Percentiles rank a stretch among this genome's conserved stretches.
phyloP scores from a whole-genome alignment of 2,113 vertebrate species.

The Onychostruthus taczanowskii region DNA sequence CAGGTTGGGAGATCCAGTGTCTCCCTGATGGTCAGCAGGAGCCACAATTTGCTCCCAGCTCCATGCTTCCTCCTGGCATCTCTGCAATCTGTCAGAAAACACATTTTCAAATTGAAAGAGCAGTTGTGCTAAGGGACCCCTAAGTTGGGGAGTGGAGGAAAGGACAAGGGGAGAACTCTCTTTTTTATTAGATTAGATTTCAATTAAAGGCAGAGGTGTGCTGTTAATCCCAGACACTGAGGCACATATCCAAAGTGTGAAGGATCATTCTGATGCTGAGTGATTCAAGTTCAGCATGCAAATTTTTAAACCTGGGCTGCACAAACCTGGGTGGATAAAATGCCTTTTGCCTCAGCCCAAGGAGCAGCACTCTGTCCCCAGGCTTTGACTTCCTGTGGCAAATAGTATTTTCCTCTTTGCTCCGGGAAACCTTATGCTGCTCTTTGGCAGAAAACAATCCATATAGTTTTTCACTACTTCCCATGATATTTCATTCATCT shows the following conservation, averaged over 20 bases:
- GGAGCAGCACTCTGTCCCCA: background rate
- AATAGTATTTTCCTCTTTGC: background rate
- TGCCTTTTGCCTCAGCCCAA: background rate
- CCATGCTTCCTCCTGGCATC: fast-evolving
- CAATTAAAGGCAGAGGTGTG: background rate
- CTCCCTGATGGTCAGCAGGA: background rate
- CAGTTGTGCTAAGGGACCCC: background rate
- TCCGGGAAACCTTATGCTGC: background rate
- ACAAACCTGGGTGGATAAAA: background rate
- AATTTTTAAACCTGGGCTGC: background rate
- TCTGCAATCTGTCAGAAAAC: background rate
- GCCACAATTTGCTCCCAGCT: background rate
- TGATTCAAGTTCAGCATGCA: background rate
- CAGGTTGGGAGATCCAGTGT: background rate
- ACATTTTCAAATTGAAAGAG: background rate
- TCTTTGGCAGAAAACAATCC: background rate
- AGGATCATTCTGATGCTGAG: background rate
- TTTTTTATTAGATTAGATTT: background rate
- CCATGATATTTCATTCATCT: background rate
- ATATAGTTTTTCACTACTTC: background rate
- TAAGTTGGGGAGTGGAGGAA: background rate
- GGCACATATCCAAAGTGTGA: fast-evolving
- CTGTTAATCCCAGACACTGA: background rate
- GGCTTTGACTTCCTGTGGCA: background rate
- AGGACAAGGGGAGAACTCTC: background rate